Conservation (phyloP, 2,113 vertebrate species). For the Chionomys nivalis region DNA sequence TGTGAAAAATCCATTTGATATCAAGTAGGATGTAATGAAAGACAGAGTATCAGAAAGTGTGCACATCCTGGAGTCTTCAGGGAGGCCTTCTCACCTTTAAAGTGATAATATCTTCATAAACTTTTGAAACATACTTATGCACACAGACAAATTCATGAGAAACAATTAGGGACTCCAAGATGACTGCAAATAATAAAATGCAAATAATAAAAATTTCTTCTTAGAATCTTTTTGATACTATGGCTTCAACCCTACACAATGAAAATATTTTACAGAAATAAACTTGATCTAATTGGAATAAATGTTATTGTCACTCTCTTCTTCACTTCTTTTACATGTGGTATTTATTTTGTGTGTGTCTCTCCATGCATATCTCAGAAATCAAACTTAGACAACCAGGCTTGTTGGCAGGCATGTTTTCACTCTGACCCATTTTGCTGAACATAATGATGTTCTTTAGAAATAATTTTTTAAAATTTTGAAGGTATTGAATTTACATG, state of each 20-base stretch:
- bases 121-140: neutral
- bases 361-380: neutral
- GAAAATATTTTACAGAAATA: neutral
- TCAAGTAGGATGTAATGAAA: no score
- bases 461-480: neutral
- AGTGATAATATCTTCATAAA: neutral
- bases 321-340: neutral
- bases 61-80: neutral
- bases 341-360: no score
- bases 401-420: neutral
- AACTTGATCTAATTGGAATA: neutral
- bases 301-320: neutral
- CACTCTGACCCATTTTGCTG: neutral
- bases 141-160: neutral
- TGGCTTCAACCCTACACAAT: neutral
- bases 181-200: neutral
- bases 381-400: no score
- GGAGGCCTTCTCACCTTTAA: neutral
- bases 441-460: neutral
- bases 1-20: neutral
- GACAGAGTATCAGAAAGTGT: neutral
- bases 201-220: neutral
- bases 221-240: neutral
- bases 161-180: neutral
- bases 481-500: neutral